Conservation (phyloP, 2,113 vertebrate species). For the rat (Rattus norvegicus) region DNA sequence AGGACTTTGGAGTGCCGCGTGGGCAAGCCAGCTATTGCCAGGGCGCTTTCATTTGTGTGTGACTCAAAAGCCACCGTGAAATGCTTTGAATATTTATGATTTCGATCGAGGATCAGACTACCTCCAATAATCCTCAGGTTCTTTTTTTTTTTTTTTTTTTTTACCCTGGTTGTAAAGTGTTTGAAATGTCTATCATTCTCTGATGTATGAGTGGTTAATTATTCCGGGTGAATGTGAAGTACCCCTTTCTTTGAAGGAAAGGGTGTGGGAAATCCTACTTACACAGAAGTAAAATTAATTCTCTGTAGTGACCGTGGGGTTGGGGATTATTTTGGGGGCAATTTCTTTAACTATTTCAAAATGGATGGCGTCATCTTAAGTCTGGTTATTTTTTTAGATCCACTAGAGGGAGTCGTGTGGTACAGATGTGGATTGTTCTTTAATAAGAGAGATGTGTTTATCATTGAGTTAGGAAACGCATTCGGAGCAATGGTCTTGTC, state of each 20-base stretch:
- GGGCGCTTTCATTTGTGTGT: background rate
- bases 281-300: background rate
- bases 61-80: conserved; percentile 19
- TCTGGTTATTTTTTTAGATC: conserved; percentile 42
- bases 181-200: conserved; percentile 30
- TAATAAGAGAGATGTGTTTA: conserved; percentile 63
- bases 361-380: background rate
- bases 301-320: background rate
- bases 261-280: background rate
- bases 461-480: conserved; percentile 59
- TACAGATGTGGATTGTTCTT: conserved; percentile 40
- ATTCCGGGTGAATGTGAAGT: conserved; percentile 47
- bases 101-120: conserved; percentile 14
- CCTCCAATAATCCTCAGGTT: conserved; percentile 52
- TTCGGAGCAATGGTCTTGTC: conserved; percentile 25
- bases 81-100: conserved; percentile 62
- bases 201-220: conserved; percentile 52
- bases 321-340: background rate
- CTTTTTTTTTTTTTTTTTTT: background rate
- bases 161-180: conserved; percentile 6
- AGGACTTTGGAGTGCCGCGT: conserved; percentile 32
- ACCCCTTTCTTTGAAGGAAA: conserved; percentile 59
- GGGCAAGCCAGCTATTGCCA: conserved; percentile 19
- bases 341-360: conserved; percentile 40
- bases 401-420: conserved; percentile 79